Conservation (phyloP, 2,113 vertebrate genomes). For the Pipa parva region DNA sequence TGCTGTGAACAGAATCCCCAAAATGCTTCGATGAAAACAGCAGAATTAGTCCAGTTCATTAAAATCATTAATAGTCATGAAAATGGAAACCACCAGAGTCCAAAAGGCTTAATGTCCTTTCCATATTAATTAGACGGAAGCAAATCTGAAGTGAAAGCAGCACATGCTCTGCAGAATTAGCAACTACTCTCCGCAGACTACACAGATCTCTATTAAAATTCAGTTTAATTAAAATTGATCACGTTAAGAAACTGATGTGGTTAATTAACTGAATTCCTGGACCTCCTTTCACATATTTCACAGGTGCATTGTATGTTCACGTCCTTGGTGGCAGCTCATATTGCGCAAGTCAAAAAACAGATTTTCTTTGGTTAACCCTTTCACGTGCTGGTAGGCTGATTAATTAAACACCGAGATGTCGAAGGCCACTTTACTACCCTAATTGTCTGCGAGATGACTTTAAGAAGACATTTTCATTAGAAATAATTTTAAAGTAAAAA, state of each 20-base stretch:
- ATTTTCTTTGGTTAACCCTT: slow-evolving; percentile 64
- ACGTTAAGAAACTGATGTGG: slow-evolving; percentile 98
- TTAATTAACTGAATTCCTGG: slow-evolving; percentile 96
- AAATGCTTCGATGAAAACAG: slow-evolving; percentile 89
- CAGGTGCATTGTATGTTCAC: slow-evolving; percentile 74
- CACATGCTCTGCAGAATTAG: slow-evolving; percentile 83
- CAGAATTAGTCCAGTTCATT: slow-evolving; percentile 99
- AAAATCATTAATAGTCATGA: slow-evolving; percentile 99
- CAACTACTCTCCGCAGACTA: slow-evolving; percentile 83
- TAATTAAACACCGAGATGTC: no score
- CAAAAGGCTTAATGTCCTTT: slow-evolving; percentile 98
- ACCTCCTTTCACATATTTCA: slow-evolving; percentile 81
- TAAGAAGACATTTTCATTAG: no score
- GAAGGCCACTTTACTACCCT: no score
- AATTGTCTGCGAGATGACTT: no score
- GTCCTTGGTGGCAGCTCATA: slow-evolving; percentile 63
- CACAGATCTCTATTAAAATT: slow-evolving; percentile 94
- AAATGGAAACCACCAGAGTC: slow-evolving; percentile 97
- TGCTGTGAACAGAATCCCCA: slow-evolving; percentile 80
- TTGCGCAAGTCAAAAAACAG: slow-evolving; percentile 55
- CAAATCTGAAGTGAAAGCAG: slow-evolving; percentile 93
- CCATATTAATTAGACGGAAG: slow-evolving; percentile 98
- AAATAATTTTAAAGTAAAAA: no score
- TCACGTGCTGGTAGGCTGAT: slow-evolving; percentile 44
- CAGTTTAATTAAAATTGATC: slow-evolving; percentile 99